These are phyloP conservation scores for Paedocypris micromegethes DNA, from an alignment of 2,797 vertebrate genomes.

Conservation along the genomic window DNA sequence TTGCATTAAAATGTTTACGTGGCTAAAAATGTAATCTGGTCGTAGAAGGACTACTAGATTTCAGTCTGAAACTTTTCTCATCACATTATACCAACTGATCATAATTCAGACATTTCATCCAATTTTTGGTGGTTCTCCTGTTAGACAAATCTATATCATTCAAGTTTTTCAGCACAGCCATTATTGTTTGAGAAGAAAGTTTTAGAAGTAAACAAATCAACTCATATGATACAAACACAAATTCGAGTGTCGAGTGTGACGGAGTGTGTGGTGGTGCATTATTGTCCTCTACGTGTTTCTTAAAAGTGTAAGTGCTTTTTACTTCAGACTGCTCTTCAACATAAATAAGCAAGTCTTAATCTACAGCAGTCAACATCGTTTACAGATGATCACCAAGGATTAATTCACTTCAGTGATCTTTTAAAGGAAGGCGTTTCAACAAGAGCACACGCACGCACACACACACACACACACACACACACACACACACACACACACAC, in stretches of 20 bases:
- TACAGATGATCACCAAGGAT: slow-evolving; percentile 13
- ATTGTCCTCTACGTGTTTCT: neutral
- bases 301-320: slow-evolving; percentile 4
- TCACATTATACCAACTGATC: slow-evolving; percentile 9
- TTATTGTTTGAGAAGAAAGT: neutral
- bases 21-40: too few relatives aligned
- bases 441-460: too few relatives aligned
- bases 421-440: neutral
- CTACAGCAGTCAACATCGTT: slow-evolving; percentile 9
- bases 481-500: too few relatives aligned
- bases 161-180: neutral
- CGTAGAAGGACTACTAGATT: neutral
- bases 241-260: too few relatives aligned
- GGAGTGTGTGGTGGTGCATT: too few relatives aligned
- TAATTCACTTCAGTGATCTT: slow-evolving; percentile 10
- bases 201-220: neutral
- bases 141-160: neutral
- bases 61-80: slow-evolving; percentile 3
- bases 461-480: too few relatives aligned
- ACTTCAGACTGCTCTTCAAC: slow-evolving; percentile 5
- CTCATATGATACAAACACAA: too few relatives aligned
- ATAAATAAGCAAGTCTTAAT: slow-evolving; percentile 23
- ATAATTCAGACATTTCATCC: slow-evolving; percentile 8
- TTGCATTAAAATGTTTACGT: too few relatives aligned
- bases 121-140: slow-evolving; percentile 10